phyloP scores from a whole-genome alignment of 2,113 vertebrate genomes.

The Crotalus horridus region DNA sequence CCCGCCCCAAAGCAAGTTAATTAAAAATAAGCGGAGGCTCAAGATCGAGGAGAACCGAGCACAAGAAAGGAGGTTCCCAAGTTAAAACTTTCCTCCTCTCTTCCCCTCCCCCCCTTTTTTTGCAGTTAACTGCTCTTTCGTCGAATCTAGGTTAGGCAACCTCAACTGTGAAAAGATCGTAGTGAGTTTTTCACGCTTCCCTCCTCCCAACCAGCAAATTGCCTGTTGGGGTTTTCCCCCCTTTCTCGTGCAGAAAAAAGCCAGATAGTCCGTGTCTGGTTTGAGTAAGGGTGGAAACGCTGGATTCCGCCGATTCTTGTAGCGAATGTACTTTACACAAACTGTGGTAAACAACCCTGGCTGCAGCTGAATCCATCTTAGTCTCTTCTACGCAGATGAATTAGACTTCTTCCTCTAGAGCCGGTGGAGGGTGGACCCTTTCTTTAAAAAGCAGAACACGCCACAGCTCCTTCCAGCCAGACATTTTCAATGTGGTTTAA shows the following conservation, averaged over 20 bases:
- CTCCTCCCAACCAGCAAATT: background rate
- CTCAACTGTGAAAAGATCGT: background rate
- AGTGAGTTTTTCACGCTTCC: background rate
- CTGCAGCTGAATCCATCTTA: conserved; percentile 6
- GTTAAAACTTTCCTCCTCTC: background rate
- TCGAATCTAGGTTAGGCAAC: background rate
- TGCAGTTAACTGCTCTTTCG: background rate
- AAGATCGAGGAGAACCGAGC: background rate
- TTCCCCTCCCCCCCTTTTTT: fast-evolving
- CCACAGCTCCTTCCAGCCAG: too few species aligned
- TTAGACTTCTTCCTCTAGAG: background rate
- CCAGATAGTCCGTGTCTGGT: background rate
- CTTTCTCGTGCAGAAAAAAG: background rate
- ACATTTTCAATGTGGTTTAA: background rate
- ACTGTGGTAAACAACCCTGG: background rate
- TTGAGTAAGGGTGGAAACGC: background rate
- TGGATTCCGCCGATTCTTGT: background rate
- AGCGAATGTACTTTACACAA: background rate
- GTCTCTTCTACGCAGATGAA: background rate
- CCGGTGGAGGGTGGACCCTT: background rate
- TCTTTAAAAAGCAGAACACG: background rate
- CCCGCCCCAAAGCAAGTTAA: background rate
- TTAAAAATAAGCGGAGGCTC: background rate
- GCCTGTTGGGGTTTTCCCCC: background rate
- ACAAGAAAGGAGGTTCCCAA: background rate